These are phyloP conservation scores for Urosaurus nigricauda DNA, from an alignment of 2,797 vertebrate genomes.

Conservation along the genomic window DNA sequence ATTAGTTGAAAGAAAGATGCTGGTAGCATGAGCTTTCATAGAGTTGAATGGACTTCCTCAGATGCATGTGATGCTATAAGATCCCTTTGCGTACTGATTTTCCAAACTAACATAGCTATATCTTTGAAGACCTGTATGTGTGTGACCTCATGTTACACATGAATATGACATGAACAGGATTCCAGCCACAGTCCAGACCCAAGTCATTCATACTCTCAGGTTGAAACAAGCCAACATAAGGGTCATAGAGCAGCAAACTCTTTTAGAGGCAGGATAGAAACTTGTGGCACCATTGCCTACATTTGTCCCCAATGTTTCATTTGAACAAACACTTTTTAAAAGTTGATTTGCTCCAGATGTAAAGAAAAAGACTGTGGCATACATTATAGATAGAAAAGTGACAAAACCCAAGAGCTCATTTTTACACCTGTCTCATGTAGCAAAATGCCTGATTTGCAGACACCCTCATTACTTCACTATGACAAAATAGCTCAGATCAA, in stretches of 20 bases:
- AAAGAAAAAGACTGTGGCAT: slow-evolving; percentile 1
- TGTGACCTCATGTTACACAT: no score
- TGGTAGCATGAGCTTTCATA: no score
- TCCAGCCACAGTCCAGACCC: no score
- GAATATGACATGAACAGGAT: no score
- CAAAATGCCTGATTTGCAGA: slow-evolving; percentile 51
- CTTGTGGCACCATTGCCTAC: neutral
- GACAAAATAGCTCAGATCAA: slow-evolving; percentile 47
- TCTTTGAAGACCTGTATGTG: no score
- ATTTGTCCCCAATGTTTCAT: neutral
- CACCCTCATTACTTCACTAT: slow-evolving; percentile 35
- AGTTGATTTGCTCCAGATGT: slow-evolving; percentile 7
- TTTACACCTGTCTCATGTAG: slow-evolving; percentile 24
- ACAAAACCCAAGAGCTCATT: slow-evolving; percentile 33
- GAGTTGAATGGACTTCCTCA: no score
- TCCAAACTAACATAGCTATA: no score
- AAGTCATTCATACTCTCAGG: neutral
- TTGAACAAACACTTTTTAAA: slow-evolving; percentile 21
- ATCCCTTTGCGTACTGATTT: no score
- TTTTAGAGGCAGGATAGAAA: neutral
- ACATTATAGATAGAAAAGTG: slow-evolving; percentile 26
- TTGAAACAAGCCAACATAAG: neutral
- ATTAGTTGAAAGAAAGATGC: no score
- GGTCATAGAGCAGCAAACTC: neutral
- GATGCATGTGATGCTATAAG: no score